Evolutionary conservation across 2,797 vertebrate species (phyloP), one percentile per base, ranked within the genome.

Genomic region (Carcharodon carcharias): DNA sequence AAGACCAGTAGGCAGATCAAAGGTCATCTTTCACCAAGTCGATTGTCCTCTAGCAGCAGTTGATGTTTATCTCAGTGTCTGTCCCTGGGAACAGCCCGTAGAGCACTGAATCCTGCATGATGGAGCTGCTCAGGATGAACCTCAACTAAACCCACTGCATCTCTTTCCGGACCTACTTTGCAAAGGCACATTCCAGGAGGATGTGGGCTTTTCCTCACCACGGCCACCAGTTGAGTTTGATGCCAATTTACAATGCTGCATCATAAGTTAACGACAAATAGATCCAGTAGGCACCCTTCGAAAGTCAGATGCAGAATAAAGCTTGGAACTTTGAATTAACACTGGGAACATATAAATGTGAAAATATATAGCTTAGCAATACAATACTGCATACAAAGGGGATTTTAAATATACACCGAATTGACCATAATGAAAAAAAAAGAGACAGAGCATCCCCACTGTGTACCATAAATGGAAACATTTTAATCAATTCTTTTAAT

Each of bases 401-500:
- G 21, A 28, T 9, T 94, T 65, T 45, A 67, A 65, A 50, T 31
- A 89, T n/a, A 92, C 58, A 7, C n/a, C 12, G 1, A 21, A 94
- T 94, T 94, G n/a, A 69, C 56, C 45, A 54, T 58, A 89, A 61
- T 89, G 88, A 58, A 58, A 35, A 85, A 35, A 35, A 89, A 14
- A 56, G 85, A 26, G 40, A 35, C 16, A 8, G 82, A 26, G 82
- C 40, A 85, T 50, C 23, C 21, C 82, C 82, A 85, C 21, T 85
- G 56, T n/a, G 28, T 92, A 63, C 1, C 31, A 63, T 63, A 92
- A 45, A 94, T 40, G 69, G 92, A 26, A 67, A 50, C 21, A 94
- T 94, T 94, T 69, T 26, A 69, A 50, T 94, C 92, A 91, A 91
- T 91, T 94, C 23, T 26, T 94, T 94, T 11, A 67, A 69, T 67